Conservation (phyloP, 2,797 vertebrate genomes). For the Todus mexicanus region DNA sequence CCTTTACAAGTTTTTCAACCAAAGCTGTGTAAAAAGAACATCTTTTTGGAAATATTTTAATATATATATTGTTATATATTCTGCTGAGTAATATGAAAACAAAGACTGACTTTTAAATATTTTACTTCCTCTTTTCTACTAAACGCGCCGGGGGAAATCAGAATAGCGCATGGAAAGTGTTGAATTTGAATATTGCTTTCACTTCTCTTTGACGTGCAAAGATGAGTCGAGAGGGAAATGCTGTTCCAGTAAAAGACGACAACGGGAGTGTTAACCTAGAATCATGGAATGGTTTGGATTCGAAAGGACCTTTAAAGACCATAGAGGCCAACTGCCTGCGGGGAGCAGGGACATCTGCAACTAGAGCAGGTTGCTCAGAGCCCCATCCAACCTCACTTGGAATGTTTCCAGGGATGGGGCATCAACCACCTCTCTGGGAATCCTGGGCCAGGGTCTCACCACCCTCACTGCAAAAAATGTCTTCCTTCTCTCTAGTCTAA, state of each 20-base stretch:
- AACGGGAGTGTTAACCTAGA: not conserved
- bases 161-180: not conserved
- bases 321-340: not conserved
- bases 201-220: not conserved
- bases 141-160: not conserved
- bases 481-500: not conserved
- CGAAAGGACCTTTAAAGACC: not conserved
- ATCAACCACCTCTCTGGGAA: not conserved
- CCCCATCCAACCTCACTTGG: not conserved
- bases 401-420: not conserved
- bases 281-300: not conserved
- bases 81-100: not conserved
- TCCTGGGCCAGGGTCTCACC: not conserved
- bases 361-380: not conserved
- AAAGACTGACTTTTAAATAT: not conserved
- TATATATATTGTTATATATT: not conserved
- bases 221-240: not conserved
- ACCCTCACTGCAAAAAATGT: not conserved
- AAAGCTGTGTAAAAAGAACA: not conserved
- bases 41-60: not conserved
- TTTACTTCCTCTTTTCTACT: conserved; percentile 12
- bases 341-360: not conserved
- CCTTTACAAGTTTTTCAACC: not conserved
- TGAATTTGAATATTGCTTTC: not conserved
- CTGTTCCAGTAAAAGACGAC: not conserved